Evolutionary conservation across 2,888 invertebrate species (phyloP).

Genomic region (Acanthopleura granulata): DNA sequence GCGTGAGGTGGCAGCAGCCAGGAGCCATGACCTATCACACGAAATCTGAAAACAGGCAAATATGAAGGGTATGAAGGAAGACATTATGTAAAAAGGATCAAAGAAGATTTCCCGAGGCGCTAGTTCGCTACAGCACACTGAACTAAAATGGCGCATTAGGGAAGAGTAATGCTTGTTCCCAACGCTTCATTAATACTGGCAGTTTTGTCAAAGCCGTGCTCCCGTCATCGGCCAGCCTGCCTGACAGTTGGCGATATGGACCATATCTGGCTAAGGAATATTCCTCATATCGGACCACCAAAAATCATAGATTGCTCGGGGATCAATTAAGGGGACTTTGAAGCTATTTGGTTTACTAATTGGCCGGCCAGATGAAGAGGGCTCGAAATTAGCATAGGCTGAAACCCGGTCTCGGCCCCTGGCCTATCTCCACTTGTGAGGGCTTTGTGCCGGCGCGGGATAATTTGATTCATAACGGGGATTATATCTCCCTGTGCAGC

Average conservation of each 20-base stretch:
- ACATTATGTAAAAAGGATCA: slow-evolving; percentile 18
- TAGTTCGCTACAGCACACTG: background rate
- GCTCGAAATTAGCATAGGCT: slow-evolving; percentile 15
- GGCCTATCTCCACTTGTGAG: slow-evolving; percentile 6
- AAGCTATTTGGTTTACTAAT: slow-evolving; percentile 19
- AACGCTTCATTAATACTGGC: background rate
- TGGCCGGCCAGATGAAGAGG: slow-evolving; percentile 8
- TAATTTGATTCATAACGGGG: slow-evolving; percentile 20
- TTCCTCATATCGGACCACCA: background rate
- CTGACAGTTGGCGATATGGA: background rate
- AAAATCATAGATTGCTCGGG: slow-evolving; percentile 19
- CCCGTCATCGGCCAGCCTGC: background rate
- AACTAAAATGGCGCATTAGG: slow-evolving; percentile 13
- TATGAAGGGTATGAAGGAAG: background rate
- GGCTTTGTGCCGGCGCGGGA: slow-evolving; percentile 1
- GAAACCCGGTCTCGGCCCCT: background rate
- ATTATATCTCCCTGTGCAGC: slow-evolving; percentile 14
- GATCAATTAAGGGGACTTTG: slow-evolving; percentile 14
- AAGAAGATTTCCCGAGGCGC: background rate
- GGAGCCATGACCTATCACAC: too few species aligned
- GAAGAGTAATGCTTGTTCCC: background rate
- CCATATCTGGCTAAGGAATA: slow-evolving; percentile 1
- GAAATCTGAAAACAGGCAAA: slow-evolving; percentile 1
- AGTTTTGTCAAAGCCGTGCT: background rate
- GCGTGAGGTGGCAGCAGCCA: too few species aligned